Base-by-base conservation (phyloP, 1,140 invertebrate genomes). In the Magallana gigas region DNA sequence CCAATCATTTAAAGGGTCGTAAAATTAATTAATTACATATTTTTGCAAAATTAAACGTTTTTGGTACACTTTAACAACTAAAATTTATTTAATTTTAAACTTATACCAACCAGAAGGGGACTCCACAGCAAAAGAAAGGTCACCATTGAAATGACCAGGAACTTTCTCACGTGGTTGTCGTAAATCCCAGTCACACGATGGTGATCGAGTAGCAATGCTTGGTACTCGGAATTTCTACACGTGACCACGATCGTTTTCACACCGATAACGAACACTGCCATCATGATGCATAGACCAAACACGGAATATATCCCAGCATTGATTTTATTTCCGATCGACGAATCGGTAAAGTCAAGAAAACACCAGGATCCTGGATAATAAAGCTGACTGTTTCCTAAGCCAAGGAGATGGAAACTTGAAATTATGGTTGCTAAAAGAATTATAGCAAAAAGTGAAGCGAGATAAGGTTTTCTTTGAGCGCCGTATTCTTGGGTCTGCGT, bases 361-460 rank as follows among this genome's bases (percentile, higher is more conserved):
- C 83, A 84, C 83, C 83, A 84, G 11, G 83, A 84, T 9, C 83
- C 83, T 0, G 83, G 83, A 60, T 9, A 84, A 9, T 59, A 84
- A 16, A 84, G 18, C 18, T 84, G 56, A 12, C 83, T 84, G n/a
- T 84, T 60, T 58, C 83, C 83, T 23, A 84, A 7, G 36, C 83
- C 83, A 29, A 84, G 23, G 12, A 84, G 83, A 23, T 84, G 83
- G 0, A 71, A 11, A 12, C 68, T 71, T 18, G 18, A 29, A 11
- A 71, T 11, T 3, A 71, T 18, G 36, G 8, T 29, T 23, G 36
- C 68, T 48, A 48, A 48, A 48, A 48, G 36, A 48, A 29, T 9
- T 29, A 71, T 29, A 71, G 18, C 68, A 71, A 23, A 71, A 4
- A 29, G 68, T 11, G 18, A 18, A 71, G 36, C 36, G 3, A 48